Evolutionary conservation across 2,113 vertebrate species (phyloP), one percentile per base, ranked within the genome.

Genomic region (Kryptolebias marmoratus): DNA sequence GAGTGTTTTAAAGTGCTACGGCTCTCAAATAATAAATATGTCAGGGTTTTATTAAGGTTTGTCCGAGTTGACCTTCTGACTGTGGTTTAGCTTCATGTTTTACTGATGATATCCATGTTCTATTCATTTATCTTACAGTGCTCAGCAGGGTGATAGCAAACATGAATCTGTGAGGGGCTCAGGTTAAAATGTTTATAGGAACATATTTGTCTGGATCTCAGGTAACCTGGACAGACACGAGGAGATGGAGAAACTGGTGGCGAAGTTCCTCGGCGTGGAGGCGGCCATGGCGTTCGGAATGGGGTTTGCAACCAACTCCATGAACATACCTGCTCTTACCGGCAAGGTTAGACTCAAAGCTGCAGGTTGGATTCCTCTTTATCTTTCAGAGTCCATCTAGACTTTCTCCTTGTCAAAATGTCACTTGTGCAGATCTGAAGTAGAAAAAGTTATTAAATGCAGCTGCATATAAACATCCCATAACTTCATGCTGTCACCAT

Each of bases 271-370:
- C 67, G 96, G 97, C 16, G 96, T 98, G 76, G 97, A 98, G 83
- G 94, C 97, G 18, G 96, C 97, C 73, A 97, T 98, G 97, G 77
- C 92, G 0, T 98, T 97, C 44, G 96, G 96, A 69, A 98, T 98
- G 97, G 97, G 97, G 3, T 98, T 98, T 77, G 96, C 97, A 42
- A 98, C 97, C 64, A 98, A 98, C 79, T 98, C 96, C 52, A 98
- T 98, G 96, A 98, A 98, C 89, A 98, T 98, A 82, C 97, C 96
- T 75, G 96, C 96, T 27, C 92, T 98, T 58, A 90, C 92, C 81
- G 94, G 96, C 86, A 98, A 98, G 94, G 97, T 98, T 90, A 68
- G 80, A 2, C 12, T 52, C 42, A 8, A 42, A n/a, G 52, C 22
- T 1, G 1, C 14, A 13, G 11, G 32, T 31, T 28, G 0, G 28